phyloP scores from a whole-genome alignment of 2,113 vertebrate species.

The Regulus satrapa region DNA sequence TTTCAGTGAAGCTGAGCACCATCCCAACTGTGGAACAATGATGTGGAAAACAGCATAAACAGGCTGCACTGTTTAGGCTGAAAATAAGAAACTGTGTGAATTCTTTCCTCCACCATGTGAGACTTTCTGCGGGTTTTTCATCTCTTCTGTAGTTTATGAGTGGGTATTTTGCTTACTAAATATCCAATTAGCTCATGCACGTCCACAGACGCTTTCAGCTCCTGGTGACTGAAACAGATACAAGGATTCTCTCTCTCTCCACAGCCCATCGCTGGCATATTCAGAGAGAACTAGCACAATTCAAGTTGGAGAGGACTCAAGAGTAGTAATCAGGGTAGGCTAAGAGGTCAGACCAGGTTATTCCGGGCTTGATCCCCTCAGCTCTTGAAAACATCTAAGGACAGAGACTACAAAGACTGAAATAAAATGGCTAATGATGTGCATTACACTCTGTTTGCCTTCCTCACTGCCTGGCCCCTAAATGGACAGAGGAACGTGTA shows the following conservation, averaged over 20 bases:
- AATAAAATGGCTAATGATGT: background rate
- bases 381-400: background rate
- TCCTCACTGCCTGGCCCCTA: background rate
- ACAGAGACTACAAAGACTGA: background rate
- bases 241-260: background rate
- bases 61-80: background rate
- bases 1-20: background rate
- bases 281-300: background rate
- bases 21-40: background rate
- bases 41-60: background rate
- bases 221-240: background rate
- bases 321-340: background rate
- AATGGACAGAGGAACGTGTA: background rate
- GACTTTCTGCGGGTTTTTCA: background rate
- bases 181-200: background rate
- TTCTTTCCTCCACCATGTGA: background rate
- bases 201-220: background rate
- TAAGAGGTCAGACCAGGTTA: background rate
- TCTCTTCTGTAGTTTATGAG: background rate
- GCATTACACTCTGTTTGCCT: background rate
- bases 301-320: background rate
- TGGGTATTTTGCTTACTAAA: background rate
- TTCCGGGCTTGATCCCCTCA: background rate
- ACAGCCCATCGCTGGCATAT: background rate
- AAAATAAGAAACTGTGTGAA: background rate